Conservation (phyloP, 1,140 invertebrate genomes). For the Charaxes varanes region DNA sequence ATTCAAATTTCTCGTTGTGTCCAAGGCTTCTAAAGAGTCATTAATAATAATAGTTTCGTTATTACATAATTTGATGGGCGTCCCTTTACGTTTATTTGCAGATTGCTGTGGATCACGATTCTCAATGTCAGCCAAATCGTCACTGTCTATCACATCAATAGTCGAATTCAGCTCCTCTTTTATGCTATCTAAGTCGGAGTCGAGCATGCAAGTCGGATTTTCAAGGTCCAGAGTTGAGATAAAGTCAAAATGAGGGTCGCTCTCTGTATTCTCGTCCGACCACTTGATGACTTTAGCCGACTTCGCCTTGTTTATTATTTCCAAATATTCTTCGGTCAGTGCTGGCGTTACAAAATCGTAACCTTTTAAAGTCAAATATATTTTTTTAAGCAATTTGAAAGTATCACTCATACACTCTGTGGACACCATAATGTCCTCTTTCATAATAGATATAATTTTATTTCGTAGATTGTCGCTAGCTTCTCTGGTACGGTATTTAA, state of each 20-base stretch:
- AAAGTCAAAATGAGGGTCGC: conserved; percentile 50
- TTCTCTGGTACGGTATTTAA: conserved; percentile 30
- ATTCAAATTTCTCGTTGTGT: conserved; percentile 40
- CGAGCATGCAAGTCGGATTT: conserved; percentile 33
- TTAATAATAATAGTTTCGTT: conserved; percentile 64
- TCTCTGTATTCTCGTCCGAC: conserved; percentile 43
- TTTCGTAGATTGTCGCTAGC: conserved; percentile 40
- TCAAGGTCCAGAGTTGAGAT: conserved; percentile 48
- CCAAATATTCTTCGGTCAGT: conserved; percentile 54
- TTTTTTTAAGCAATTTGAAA: conserved; percentile 58
- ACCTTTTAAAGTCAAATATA: conserved; percentile 62
- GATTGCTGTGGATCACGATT: conserved; percentile 40
- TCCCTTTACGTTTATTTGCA: conserved; percentile 50
- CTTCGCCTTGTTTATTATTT: conserved; percentile 65
- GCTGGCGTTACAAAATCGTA: conserved; percentile 57
- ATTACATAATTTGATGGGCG: conserved; percentile 49
- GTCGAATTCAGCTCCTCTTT: conserved; percentile 31
- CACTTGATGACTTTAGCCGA: conserved; percentile 56
- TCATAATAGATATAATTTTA: conserved; percentile 41
- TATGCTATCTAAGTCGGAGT: conserved; percentile 20
- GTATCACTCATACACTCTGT: conserved; percentile 58
- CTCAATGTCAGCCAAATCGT: conserved; percentile 49
- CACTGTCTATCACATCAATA: conserved; percentile 44
- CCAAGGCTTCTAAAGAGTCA: conserved; percentile 53
- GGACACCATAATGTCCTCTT: conserved; percentile 51